Evolutionary conservation across 2,888 invertebrate genomes (phyloP).

Genomic region (Sinelater perroti): DNA sequence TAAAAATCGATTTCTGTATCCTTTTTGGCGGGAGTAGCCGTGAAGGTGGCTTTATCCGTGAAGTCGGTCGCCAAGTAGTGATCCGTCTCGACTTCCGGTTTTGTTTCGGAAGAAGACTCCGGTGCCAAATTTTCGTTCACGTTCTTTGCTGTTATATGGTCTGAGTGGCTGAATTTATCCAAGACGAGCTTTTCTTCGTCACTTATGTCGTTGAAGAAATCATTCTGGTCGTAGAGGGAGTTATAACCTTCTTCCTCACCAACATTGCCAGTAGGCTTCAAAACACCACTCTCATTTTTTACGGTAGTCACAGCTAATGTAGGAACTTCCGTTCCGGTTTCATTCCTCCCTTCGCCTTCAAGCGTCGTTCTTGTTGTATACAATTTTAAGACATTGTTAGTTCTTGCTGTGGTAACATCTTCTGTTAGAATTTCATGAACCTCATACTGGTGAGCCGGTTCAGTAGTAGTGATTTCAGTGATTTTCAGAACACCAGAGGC

Average conservation of each 20-base stretch:
- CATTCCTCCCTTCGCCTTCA: constrained; percentile 20
- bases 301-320: constrained; percentile 40
- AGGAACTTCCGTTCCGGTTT: constrained; percentile 42
- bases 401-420: constrained; percentile 46
- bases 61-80: constrained; percentile 40
- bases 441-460: constrained; percentile 48
- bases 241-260: constrained; percentile 44
- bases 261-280: constrained; percentile 40
- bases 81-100: constrained; percentile 39
- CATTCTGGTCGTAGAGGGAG: constrained; percentile 39
- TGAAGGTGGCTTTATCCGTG: constrained; percentile 39
- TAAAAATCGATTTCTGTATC: too few species aligned
- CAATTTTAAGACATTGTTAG: constrained; percentile 53
- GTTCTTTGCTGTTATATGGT: constrained; percentile 16
- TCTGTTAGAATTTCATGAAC: constrained; percentile 47
- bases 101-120: constrained; percentile 26
- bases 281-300: constrained; percentile 38
- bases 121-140: constrained; percentile 25
- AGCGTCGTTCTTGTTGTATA: constrained; percentile 44
- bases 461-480: constrained; percentile 6
- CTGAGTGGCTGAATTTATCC: constrained; percentile 50
- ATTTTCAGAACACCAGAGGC: not conserved
- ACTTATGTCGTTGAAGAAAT: constrained; percentile 47
- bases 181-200: constrained; percentile 50
- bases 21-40: constrained; percentile 34